Conservation (phyloP, 2,888 invertebrate genomes). For the Caenorhabditis sp. region DNA sequence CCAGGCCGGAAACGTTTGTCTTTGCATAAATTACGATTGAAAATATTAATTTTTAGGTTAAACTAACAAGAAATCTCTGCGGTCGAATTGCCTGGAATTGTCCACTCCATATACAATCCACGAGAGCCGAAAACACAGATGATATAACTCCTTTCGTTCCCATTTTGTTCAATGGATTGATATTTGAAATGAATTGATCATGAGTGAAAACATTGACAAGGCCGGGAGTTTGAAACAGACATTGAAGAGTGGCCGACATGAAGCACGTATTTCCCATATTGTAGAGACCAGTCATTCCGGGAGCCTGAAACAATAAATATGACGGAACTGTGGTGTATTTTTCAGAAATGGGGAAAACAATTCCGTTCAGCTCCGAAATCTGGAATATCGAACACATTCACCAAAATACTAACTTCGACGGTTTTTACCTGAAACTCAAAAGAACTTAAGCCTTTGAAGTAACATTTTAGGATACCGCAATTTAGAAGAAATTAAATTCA, state of each 20-base stretch:
- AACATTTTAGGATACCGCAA: too few species aligned
- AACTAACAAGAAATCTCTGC: slow-evolving; percentile 49
- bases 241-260: slow-evolving; percentile 59
- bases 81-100: slow-evolving; percentile 55
- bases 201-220: slow-evolving; percentile 54
- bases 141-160: slow-evolving; percentile 64
- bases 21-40: neutral
- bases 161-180: slow-evolving; percentile 52
- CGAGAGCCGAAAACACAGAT: slow-evolving; percentile 60
- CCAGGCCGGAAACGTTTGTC: too few species aligned
- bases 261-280: slow-evolving; percentile 76
- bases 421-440: too few species aligned
- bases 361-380: too few species aligned
- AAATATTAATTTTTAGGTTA: neutral
- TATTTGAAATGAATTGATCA: slow-evolving; percentile 39
- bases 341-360: slow-evolving; percentile 8
- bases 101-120: slow-evolving; percentile 63
- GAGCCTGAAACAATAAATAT: slow-evolving; percentile 2
- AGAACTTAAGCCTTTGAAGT: too few species aligned
- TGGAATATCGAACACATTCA: too few species aligned
- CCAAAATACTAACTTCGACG: too few species aligned
- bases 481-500: too few species aligned
- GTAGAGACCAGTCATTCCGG: slow-evolving; percentile 70
- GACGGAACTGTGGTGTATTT: neutral
- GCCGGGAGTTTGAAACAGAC: slow-evolving; percentile 63